Evolutionary conservation across 2,797 vertebrate genomes (phyloP), one percentile per base, ranked within the genome.

Genomic region (Scolopax bukidnonensis): DNA sequence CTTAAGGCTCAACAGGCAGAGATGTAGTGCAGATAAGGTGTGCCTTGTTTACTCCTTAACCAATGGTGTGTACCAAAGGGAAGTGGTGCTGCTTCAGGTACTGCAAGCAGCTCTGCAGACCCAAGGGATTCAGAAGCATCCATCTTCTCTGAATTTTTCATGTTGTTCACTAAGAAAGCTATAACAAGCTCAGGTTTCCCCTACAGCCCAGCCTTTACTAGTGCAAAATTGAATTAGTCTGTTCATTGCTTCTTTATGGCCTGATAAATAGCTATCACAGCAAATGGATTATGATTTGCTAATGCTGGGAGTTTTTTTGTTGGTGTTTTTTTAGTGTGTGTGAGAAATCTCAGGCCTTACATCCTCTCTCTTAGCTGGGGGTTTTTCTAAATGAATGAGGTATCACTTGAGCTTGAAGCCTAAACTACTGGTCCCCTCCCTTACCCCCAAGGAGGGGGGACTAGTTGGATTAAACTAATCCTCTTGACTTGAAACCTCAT

Each of bases 401-500:
- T 79, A 95, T 65, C 61, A 65, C 94, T 97, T 50, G 87, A 96
- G 83, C 69, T 43, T 91, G 93, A 93, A 94, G 94, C 77, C 73
- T 32, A 54, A 95, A 84, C 85, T 90, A 30, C 79, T 89, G 82
- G 60, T 89, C 25, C 47, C 78, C 87, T 96, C 93, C 91, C 84
- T 96, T 71, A 15, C 16, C 91, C 93, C 85, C 76, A 40, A 69
- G 90, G 76, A 83, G 53, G 50, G 78, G 36, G 56, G 10, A 63
- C 87, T 92, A 50, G 79, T 18, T 93, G 95, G 87, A 91, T 67
- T 8, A 79, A 86, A 82, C 82, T 94, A 96, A 90, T 86, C 77
- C 94, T 86, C 84, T 60, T 5, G 6, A 57, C 61, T 96, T 2
- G 3, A 88, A 94, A 78, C 83, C 79, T 94, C 87, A 71, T 43